Evolutionary conservation across 2,888 invertebrate genomes (phyloP), one percentile per base, ranked within the genome.

Genomic region (Tinea pellionella): DNA sequence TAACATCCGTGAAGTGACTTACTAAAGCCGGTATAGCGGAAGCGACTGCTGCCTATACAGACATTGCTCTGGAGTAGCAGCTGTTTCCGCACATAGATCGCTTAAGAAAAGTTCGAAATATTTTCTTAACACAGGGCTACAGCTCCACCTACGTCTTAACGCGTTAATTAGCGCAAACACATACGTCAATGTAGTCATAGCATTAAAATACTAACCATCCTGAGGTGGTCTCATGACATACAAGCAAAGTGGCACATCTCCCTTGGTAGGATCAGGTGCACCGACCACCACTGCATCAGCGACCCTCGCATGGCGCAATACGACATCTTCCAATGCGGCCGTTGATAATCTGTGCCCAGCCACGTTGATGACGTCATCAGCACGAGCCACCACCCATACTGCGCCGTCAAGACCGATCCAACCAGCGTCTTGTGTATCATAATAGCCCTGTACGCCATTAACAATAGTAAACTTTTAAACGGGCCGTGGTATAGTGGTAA

Each of bases 401-500:
- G 94, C 94, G 0, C 96, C 96, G 65, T 92, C 91, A 60, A 92
- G 90, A 70, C 96, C 96, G 61, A 91, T 89, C 77, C 93, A 95
- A 0, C 97, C 98, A 0, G 96, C 96, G 73, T 98, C 98, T 94
- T 97, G 97, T 0, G 97, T 97, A 71, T 97, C 97, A 72, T 98
- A 96, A 77, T 91, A 96, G 2, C 95, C 95, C 95, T 95, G 69
- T 11, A 63, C 53, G 47, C 9, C 24, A 24, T 24, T 24, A 24
- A n/a, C n/a, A n/a, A 24, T 24, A 24, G 24, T 2, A 24, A 24
- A 56, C n/a, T 53, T 47, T n/a, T n/a, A n/a, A n/a, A n/a, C n/a
- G n/a, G n/a, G n/a, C n/a, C n/a, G n/a, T n/a, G n/a, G n/a, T n/a
- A n/a, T n/a, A n/a, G n/a, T n/a, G n/a, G n/a, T n/a, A n/a, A n/a